Percentiles rank a stretch among this genome's conserved stretches.
phyloP scores from a whole-genome alignment of 2,113 vertebrate species.

The Azemiops feae region DNA sequence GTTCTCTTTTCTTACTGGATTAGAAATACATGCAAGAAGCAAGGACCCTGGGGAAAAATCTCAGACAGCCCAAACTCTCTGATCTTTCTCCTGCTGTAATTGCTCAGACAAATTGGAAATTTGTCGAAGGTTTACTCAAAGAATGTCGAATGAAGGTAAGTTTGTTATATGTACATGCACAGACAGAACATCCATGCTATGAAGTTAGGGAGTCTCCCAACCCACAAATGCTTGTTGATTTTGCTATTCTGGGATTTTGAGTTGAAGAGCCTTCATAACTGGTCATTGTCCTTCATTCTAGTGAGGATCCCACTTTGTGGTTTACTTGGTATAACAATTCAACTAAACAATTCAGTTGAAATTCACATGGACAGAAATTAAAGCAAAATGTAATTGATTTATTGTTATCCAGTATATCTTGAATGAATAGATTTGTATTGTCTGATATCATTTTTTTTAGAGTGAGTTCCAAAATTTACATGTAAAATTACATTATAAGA shows the following conservation, averaged over 20 bases:
- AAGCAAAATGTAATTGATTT: background rate
- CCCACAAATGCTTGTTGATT: background rate
- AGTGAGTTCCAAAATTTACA: background rate
- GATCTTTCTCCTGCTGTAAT: constrained; percentile 90
- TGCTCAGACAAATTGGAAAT: constrained; percentile 91
- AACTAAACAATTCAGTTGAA: background rate
- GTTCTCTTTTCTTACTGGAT: constrained; percentile 42
- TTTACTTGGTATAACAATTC: background rate
- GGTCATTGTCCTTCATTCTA: background rate
- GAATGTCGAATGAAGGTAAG: constrained; percentile 96
- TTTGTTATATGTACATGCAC: background rate
- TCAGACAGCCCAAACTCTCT: constrained; percentile 89
- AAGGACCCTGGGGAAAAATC: constrained; percentile 85
- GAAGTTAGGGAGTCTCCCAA: background rate
- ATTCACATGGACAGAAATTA: background rate
- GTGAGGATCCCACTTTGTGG: background rate
- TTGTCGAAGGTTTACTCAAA: constrained; percentile 91
- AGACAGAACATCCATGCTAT: background rate
- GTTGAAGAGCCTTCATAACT: background rate
- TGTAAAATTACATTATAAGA: background rate
- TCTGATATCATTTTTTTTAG: background rate
- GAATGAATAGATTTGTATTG: background rate
- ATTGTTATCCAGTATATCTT: background rate
- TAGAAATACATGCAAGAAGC: constrained; percentile 90
- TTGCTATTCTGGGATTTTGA: background rate